phyloP scores from a whole-genome alignment of 35 echinoderm and acorn worm species.

The Antedon bifida region DNA sequence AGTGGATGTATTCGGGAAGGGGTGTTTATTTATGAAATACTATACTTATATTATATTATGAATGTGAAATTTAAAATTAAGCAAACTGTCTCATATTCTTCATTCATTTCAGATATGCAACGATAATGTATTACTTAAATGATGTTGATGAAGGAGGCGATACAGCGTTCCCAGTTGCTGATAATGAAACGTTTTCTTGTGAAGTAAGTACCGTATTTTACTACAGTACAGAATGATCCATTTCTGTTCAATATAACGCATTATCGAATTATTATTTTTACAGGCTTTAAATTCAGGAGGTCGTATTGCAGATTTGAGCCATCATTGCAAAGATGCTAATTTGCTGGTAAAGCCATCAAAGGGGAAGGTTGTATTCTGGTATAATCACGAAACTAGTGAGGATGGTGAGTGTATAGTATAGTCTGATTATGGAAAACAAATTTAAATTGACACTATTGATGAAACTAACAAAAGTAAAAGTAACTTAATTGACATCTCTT shows the following conservation, averaged over 20 bases:
- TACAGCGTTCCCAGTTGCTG: conserved; percentile 48
- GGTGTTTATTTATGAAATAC: too few species aligned
- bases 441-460: too few species aligned
- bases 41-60: too few species aligned
- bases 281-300: neutral
- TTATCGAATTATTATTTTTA: too few species aligned
- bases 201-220: neutral
- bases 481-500: too few species aligned
- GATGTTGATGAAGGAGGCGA: conserved; percentile 45
- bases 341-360: conserved; percentile 33
- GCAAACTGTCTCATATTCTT: too few species aligned
- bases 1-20: too few species aligned
- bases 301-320: conserved; percentile 11
- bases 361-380: conserved; percentile 59
- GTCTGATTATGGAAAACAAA: too few species aligned
- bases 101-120: conserved; percentile 23
- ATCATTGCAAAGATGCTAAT: conserved; percentile 41
- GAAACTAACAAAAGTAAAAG: too few species aligned
- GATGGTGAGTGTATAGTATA: neutral
- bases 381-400: conserved; percentile 17
- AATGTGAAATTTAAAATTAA: too few species aligned
- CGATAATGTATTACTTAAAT: conserved; percentile 44
- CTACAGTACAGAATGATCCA: too few species aligned
- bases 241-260: too few species aligned
- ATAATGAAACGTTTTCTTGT: conserved; percentile 7